These are phyloP conservation scores for Caenorhabditis sp. DNA, from an alignment of 2,888 invertebrate genomes.

Conservation along the genomic window DNA sequence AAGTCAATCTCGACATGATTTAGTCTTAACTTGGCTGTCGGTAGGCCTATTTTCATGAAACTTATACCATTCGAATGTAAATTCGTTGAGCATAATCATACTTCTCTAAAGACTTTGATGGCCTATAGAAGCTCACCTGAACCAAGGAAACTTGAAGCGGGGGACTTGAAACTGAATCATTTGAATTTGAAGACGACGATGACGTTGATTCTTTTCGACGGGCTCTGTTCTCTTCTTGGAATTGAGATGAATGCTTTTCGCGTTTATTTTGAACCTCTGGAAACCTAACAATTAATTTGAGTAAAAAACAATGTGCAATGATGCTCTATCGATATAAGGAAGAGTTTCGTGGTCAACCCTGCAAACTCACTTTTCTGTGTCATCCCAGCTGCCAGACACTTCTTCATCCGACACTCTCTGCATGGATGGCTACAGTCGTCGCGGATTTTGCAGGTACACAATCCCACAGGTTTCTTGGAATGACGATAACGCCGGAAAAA, in stretches of 20 bases:
- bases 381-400: constrained; percentile 25
- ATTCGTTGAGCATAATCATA: no score
- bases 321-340: no score
- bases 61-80: no score
- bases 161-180: neutral
- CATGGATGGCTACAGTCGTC: constrained; percentile 12
- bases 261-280: neutral
- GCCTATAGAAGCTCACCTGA: neutral
- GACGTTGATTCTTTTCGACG: neutral
- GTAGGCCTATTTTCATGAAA: no score
- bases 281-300: no score
- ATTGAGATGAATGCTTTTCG: neutral
- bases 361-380: constrained; percentile 10
- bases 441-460: constrained; percentile 15
- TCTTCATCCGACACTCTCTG: constrained; percentile 21
- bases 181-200: neutral
- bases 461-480: neutral
- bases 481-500: constrained; percentile 32
- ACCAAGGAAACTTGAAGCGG: neutral
- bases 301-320: no score
- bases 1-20: no score
- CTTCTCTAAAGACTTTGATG: neutral
- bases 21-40: no score
- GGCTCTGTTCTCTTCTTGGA: neutral
- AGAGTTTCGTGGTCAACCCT: no score